Conservation (phyloP, 2,888 invertebrate genomes). For the Dryobota labecula region DNA sequence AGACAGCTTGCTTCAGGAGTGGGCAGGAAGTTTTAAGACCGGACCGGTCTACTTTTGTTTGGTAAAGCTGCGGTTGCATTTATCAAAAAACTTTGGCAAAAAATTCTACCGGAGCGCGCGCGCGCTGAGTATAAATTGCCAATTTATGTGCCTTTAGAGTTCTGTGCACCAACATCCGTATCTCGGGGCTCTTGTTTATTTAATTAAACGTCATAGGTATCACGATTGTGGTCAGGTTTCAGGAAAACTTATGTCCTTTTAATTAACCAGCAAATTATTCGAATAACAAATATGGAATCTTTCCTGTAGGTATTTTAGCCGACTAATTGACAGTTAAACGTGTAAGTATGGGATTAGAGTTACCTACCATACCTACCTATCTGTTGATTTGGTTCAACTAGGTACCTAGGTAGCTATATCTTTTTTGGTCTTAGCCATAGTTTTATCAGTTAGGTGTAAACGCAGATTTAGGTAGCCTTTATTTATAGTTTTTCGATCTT, state of each 20-base stretch:
- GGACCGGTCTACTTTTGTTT: neutral
- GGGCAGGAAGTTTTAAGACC: neutral
- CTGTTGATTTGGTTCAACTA: neutral
- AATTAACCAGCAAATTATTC: conserved; percentile 18
- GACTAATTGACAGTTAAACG: neutral
- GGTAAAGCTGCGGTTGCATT: neutral
- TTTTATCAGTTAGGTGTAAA: neutral
- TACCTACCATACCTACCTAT: neutral
- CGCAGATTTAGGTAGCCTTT: neutral
- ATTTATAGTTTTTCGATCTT: neutral
- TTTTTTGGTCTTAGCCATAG: neutral
- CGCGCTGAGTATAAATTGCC: no score
- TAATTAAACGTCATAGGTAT: neutral
- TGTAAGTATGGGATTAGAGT: no score
- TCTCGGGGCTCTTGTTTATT: conserved; percentile 2
- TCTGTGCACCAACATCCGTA: neutral
- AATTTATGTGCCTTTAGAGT: neutral
- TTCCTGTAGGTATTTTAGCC: conserved; percentile 13
- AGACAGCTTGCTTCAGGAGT: neutral
- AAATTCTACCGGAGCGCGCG: neutral
- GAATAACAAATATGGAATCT: conserved; percentile 26
- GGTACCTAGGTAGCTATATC: neutral
- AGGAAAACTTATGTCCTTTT: conserved; percentile 22
- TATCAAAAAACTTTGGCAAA: neutral
- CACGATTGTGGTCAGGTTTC: neutral